These are phyloP conservation scores for Micropoecilia bifurca DNA, from an alignment of 2,797 vertebrate genomes.

Conservation along the genomic window DNA sequence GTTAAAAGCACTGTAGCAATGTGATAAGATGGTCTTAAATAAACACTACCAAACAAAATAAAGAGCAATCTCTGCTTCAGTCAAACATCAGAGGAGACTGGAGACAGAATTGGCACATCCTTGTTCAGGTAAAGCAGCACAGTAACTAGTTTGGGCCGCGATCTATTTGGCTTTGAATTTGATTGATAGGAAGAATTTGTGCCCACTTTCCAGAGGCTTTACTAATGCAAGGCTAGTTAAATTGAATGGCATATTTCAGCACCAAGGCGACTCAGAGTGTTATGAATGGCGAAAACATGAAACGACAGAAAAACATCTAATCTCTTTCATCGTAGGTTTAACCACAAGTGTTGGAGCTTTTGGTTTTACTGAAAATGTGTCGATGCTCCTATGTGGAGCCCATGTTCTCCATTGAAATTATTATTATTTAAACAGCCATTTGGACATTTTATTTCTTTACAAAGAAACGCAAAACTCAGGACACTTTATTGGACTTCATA, in stretches of 20 bases:
- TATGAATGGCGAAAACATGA: background rate
- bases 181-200: background rate
- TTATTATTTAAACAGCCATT: too few species aligned
- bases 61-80: background rate
- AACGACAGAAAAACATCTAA: background rate
- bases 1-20: background rate
- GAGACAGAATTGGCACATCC: background rate
- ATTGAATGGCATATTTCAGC: background rate
- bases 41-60: background rate
- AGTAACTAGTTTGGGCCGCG: background rate
- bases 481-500: too few species aligned
- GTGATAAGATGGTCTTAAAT: background rate
- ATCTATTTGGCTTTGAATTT: background rate
- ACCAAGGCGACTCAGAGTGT: background rate
- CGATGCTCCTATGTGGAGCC: background rate
- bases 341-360: background rate
- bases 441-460: too few species aligned
- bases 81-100: background rate
- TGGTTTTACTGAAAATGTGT: background rate
- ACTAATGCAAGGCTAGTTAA: background rate
- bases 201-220: background rate
- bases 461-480: too few species aligned
- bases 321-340: background rate
- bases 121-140: background rate
- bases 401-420: background rate